Evolutionary conservation across 2,797 vertebrate species (phyloP).

Genomic region (Galago senegalensis): DNA sequence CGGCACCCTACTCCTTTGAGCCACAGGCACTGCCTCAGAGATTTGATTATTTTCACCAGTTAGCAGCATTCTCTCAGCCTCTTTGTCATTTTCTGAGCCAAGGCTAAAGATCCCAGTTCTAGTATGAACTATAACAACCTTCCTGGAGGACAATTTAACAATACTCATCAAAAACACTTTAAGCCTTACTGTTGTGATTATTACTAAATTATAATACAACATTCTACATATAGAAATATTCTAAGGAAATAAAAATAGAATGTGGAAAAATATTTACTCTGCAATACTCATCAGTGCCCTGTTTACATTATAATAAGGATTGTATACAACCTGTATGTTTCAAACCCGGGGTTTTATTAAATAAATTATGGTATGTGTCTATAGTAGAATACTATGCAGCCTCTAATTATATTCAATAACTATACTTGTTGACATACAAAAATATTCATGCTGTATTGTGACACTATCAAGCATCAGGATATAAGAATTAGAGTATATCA

Average conservation of each 20-base stretch:
- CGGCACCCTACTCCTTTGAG: no score
- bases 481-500: background rate
- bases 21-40: no score
- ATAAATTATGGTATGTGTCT: background rate
- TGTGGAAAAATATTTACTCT: constrained; percentile 29
- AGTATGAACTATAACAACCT: background rate
- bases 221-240: constrained; percentile 70
- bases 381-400: background rate
- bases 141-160: constrained; percentile 38
- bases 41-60: background rate
- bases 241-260: constrained; percentile 60
- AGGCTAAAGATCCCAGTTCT: constrained; percentile 37
- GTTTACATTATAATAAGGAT: constrained; percentile 12
- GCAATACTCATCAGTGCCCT: background rate
- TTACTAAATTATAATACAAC: constrained; percentile 54
- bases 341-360: background rate
- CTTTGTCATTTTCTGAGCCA: constrained; percentile 50
- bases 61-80: background rate
- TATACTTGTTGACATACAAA: background rate
- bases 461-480: background rate
- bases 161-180: constrained; percentile 43
- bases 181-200: constrained; percentile 33
- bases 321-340: background rate
- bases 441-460: background rate
- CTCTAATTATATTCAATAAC: constrained; percentile 28